phyloP scores from a whole-genome alignment of 2,113 vertebrate genomes.

The Empidonax traillii region DNA sequence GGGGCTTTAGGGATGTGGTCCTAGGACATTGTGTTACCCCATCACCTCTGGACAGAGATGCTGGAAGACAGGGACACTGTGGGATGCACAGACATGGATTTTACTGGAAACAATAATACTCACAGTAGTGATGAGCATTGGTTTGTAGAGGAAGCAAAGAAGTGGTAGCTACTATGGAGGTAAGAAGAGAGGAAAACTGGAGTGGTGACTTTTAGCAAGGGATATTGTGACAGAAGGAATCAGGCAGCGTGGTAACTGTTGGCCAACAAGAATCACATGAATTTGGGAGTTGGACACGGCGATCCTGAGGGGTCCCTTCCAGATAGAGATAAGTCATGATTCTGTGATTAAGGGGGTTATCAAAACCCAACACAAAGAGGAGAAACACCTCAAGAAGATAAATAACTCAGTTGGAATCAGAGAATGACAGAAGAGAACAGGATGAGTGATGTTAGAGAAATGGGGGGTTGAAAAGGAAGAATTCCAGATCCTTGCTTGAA shows the following conservation, averaged over 20 bases:
- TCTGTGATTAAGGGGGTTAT: background rate
- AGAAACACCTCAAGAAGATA: background rate
- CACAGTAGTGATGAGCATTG: background rate
- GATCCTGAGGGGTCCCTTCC: background rate
- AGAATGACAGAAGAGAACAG: background rate
- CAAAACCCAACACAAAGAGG: background rate
- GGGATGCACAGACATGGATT: background rate
- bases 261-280: background rate
- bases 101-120: background rate
- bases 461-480: fast-evolving
- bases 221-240: background rate
- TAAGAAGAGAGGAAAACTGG: background rate
- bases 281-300: background rate
- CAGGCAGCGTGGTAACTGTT: background rate
- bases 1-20: background rate
- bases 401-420: background rate
- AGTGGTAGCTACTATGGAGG: background rate
- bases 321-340: background rate
- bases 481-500: background rate
- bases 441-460: background rate
- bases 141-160: background rate
- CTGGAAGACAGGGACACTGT: background rate
- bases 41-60: background rate
- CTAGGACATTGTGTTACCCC: background rate
- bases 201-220: background rate